phyloP scores from a whole-genome alignment of 2,888 invertebrate genomes.

The Caradrina kadenii region DNA sequence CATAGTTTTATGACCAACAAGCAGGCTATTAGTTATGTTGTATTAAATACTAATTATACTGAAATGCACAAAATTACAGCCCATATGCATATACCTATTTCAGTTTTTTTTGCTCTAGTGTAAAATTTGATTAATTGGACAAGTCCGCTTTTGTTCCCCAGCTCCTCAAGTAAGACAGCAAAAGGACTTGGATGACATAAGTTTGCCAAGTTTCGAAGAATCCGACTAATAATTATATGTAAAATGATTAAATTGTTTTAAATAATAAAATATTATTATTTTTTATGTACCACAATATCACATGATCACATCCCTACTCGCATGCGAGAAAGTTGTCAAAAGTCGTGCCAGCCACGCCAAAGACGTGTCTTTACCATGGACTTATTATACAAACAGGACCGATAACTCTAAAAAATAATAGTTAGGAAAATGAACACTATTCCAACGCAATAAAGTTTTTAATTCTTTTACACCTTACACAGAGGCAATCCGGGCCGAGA shows the following conservation, averaged over 20 bases:
- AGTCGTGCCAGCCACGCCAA: conserved; percentile 4
- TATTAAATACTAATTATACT: conserved; percentile 5
- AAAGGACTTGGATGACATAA: conserved; percentile 11
- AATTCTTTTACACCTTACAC: no score
- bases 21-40: conserved; percentile 3
- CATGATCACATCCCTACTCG: conserved; percentile 2
- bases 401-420: no score
- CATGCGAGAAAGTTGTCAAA: conserved; percentile 7
- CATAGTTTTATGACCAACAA: no score
- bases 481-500: no score
- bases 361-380: no score
- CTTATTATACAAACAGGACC: no score
- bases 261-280: no score
- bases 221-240: conserved; percentile 8
- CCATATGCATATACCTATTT: conserved; percentile 1
- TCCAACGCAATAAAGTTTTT: no score
- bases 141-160: no score
- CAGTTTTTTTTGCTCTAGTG: no score
- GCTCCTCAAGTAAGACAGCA: conserved; percentile 19
- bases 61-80: conserved; percentile 5
- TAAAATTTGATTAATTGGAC: background rate
- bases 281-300: no score
- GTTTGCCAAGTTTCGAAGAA: conserved; percentile 8
- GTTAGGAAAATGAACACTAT: no score
- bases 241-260: background rate